Evolutionary conservation across 2,888 invertebrate genomes (phyloP).

Genomic region (Hemistola chrysoprasaria): DNA sequence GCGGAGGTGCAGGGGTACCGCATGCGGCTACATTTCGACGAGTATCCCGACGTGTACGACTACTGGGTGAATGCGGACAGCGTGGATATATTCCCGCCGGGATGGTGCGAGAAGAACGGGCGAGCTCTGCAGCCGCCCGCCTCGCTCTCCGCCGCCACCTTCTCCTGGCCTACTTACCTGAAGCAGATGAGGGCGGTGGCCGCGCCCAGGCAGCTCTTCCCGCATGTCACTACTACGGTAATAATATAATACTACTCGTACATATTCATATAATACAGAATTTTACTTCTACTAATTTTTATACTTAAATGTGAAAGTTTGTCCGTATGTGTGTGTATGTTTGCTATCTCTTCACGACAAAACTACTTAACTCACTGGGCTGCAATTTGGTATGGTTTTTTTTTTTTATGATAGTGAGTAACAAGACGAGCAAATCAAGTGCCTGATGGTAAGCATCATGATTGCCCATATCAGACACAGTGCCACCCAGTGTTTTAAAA

Average conservation of each 20-base stretch:
- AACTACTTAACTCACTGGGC: too few relatives aligned
- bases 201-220: constrained; percentile 90
- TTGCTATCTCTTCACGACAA: too few relatives aligned
- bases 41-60: constrained; percentile 93
- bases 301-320: too few relatives aligned
- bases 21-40: constrained; percentile 94
- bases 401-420: too few relatives aligned
- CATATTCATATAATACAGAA: too few relatives aligned
- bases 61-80: constrained; percentile 97
- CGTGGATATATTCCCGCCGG: constrained; percentile 94
- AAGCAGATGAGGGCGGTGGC: constrained; percentile 87
- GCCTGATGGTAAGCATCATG: too few relatives aligned
- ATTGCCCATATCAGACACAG: too few relatives aligned
- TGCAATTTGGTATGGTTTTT: too few relatives aligned
- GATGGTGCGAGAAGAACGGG: constrained; percentile 95
- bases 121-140: constrained; percentile 91
- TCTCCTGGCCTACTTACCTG: constrained; percentile 93
- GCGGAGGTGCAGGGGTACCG: constrained; percentile 92
- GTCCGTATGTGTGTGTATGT: too few relatives aligned
- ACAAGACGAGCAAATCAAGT: too few relatives aligned
- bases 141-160: constrained; percentile 82
- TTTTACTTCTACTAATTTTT: too few relatives aligned
- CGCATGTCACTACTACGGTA: constrained; percentile 85
- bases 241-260: neutral
- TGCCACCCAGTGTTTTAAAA: too few relatives aligned